Percentiles rank a stretch among this genome's conserved stretches.
Evolutionary conservation across 92 coral and sea anemone species (phyloP).

Genomic region (Actinostola sp.): DNA sequence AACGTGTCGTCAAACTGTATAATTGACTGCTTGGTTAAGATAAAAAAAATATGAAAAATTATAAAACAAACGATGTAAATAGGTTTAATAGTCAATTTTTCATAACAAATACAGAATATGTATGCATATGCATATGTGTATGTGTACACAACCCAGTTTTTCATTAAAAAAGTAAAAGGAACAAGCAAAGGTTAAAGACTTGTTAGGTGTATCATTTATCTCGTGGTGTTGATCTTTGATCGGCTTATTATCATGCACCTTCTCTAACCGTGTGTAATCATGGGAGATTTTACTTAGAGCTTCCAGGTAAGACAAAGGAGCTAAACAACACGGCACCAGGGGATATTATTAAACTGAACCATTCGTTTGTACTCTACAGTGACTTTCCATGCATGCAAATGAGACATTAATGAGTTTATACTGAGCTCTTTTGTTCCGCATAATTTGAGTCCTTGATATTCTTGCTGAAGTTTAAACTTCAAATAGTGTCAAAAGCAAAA

Average conservation of each 20-base stretch:
- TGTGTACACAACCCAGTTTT: conserved; percentile 14
- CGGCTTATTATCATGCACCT: conserved; percentile 15
- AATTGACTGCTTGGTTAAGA: conserved; percentile 31
- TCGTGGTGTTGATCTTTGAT: conserved; percentile 43
- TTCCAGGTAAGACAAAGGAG: conserved; percentile 37
- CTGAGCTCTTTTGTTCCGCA: conserved; percentile 48
- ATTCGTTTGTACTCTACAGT: conserved; percentile 24
- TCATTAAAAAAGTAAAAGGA: conserved; percentile 18
- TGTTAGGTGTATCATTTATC: conserved; percentile 26
- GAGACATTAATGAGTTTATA: conserved; percentile 51
- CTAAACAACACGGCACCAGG: conserved; percentile 41
- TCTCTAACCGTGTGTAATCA: conserved; percentile 39
- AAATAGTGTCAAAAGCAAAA: conserved; percentile 37
- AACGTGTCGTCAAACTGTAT: conserved; percentile 26
- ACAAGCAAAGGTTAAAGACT: conserved; percentile 17
- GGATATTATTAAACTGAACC: conserved; percentile 29
- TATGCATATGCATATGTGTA: conserved; percentile 8
- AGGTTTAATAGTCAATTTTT: conserved; percentile 37
- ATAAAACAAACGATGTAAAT: conserved; percentile 26
- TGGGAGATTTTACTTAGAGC: conserved; percentile 40
- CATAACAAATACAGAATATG: conserved; percentile 27
- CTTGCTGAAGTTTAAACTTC: conserved; percentile 42
- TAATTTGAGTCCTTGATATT: conserved; percentile 51
- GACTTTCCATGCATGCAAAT: conserved; percentile 49
- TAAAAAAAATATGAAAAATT: conserved; percentile 23